Conservation (phyloP, 2,113 vertebrate genomes). For the Lepisosteus osseus region DNA sequence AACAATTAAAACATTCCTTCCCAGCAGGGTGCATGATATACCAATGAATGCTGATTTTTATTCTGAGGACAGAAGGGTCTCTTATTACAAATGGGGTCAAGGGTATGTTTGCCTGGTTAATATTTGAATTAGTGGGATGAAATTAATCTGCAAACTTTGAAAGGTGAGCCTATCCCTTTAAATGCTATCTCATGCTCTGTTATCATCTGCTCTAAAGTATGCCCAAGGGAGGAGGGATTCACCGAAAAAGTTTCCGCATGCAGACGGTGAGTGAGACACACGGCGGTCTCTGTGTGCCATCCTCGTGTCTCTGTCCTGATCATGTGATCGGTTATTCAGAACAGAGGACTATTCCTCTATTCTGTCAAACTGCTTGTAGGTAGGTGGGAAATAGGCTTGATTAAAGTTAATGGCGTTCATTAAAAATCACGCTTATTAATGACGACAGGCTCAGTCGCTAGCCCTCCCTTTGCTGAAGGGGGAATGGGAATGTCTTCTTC, state of each 20-base stretch:
- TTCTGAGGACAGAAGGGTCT: too few species aligned
- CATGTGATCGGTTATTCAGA: too few species aligned
- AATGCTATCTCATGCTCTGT: too few species aligned
- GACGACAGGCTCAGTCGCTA: constrained; percentile 6
- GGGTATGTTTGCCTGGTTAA: neutral
- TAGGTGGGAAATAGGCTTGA: constrained; percentile 4
- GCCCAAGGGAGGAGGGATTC: neutral
- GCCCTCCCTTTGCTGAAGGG: constrained; percentile 23
- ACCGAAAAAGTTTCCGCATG: neutral
- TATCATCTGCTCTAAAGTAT: too few species aligned
- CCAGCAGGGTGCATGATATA: too few species aligned
- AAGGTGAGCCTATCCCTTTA: too few species aligned
- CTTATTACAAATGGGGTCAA: neutral
- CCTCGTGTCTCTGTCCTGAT: neutral
- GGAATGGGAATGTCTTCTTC: constrained; percentile 32
- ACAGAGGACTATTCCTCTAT: neutral
- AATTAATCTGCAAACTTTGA: constrained; percentile 25
- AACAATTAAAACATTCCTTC: too few species aligned
- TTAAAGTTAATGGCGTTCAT: constrained; percentile 24
- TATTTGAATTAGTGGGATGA: neutral
- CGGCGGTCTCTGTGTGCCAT: neutral
- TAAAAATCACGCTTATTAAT: constrained; percentile 26
- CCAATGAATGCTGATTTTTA: too few species aligned
- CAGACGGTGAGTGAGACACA: neutral
- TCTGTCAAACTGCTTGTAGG: neutral